A percentile compares a stretch with the other conserved stretches of the same genome.
Evolutionary conservation across 2,888 invertebrate genomes (phyloP).

Genomic region (Thelaira solivaga): DNA sequence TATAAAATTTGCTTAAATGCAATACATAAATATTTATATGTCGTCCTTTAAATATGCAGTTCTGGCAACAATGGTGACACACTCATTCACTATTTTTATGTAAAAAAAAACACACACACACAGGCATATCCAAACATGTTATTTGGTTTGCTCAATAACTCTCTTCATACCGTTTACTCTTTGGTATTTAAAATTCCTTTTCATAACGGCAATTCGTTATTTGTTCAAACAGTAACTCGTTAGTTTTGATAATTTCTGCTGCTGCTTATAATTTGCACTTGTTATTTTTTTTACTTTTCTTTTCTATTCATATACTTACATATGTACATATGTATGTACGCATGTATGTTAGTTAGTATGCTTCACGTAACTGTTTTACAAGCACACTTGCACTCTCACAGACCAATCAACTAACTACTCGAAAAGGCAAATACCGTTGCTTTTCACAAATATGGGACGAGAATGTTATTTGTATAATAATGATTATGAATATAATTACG

Average conservation of each 20-base stretch:
- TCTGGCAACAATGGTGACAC: no score
- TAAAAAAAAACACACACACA: conserved; percentile 12
- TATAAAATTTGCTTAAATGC: no score
- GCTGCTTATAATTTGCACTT: conserved; percentile 31
- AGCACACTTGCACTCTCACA: background rate
- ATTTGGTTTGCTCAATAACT: background rate
- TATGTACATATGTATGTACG: no score
- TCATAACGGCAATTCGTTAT: conserved; percentile 38
- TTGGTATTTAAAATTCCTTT: conserved; percentile 17
- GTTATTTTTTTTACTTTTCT: conserved; percentile 6
- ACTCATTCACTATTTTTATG: conserved; percentile 54
- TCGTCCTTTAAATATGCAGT: no score
- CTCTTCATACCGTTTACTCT: conserved; percentile 5
- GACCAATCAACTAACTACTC: background rate
- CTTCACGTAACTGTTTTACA: conserved; percentile 9
- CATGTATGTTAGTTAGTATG: no score
- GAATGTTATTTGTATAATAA: conserved; percentile 38
- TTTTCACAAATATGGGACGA: conserved; percentile 27
- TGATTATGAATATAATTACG: conserved; percentile 24
- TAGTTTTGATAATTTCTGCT: conserved; percentile 24
- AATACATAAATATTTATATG: no score
- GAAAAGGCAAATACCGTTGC: conserved; percentile 24
- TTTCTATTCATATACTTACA: conserved; percentile 32
- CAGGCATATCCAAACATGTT: conserved; percentile 13
- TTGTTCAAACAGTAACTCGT: conserved; percentile 31